Evolutionary conservation across 2,888 invertebrate genomes (phyloP), one percentile per base, ranked within the genome.

Genomic region (Heliconius sara): DNA sequence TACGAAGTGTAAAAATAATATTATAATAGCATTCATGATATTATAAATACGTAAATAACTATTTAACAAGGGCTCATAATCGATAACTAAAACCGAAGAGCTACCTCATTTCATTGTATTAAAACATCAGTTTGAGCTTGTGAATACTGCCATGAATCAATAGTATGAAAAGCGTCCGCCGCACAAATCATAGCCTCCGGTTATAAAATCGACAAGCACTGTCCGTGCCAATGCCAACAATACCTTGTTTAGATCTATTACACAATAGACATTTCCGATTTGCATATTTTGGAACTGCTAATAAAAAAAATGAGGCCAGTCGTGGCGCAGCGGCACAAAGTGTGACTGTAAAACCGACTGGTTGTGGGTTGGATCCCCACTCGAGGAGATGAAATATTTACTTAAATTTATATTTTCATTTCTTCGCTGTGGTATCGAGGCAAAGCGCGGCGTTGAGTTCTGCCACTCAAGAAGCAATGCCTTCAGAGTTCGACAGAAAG

Each of bases 111-210:
- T 19, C 12, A 67, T 67, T 57, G 80, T 70, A 75, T 77, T 80
- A 70, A 80, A 78, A 75, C 67, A 65, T 60, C 75, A 78, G 75
- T 78, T 80, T 67, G 78, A 78, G 71, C 52, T 76, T 63, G 71
- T 78, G 71, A 78, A 78, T 78, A 80, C 30, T 72, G 60, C 57
- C 78, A 80, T 78, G 72, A 78, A 76, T 80, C 78, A 76, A 72
- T 72, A 67, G 77, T 65, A 72, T 78, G 80, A 80, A 80, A 78
- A 47, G 72, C 80, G 71, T 66, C 72, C 66, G 77, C 71, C 72
- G 71, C 72, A 78, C 76, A 80, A 80, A 80, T 78, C 80, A 80
- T 77, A 75, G 80, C 73, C 52, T 30, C 77, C 77, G 70, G 74
- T 79, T 71, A 74, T 70, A 75, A 25, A 71, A 68, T 72, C 71